Evolutionary conservation across 2,888 invertebrate genomes (phyloP).

Genomic region (Mythimna albipuncta): DNA sequence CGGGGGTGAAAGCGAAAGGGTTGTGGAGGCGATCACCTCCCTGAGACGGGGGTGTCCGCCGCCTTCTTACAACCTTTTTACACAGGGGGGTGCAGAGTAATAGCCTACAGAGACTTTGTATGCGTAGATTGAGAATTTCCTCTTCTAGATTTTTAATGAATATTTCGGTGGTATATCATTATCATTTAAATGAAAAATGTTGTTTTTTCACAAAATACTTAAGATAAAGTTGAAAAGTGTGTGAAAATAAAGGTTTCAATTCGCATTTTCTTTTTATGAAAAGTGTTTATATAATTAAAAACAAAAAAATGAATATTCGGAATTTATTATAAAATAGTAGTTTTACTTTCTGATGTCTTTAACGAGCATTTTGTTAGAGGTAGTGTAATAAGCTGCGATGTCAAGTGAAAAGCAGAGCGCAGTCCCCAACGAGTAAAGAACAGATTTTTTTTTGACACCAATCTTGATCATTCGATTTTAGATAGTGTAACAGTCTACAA

Average conservation of each 20-base stretch:
- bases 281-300: too few species aligned
- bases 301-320: too few species aligned
- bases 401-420: background rate
- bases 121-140: conserved; percentile 72
- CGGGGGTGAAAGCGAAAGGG: conserved; percentile 90
- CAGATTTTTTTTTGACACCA: background rate
- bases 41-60: conserved; percentile 83
- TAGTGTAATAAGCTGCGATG: background rate
- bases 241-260: conserved; percentile 32
- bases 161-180: conserved; percentile 66
- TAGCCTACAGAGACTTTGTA: conserved; percentile 79
- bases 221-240: conserved; percentile 14
- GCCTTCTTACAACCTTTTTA: conserved; percentile 91
- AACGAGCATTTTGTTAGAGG: too few species aligned
- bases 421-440: background rate
- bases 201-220: conserved; percentile 41
- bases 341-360: too few species aligned
- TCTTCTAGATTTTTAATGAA: conserved; percentile 70
- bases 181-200: conserved; percentile 65
- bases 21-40: conserved; percentile 88
- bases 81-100: conserved; percentile 87
- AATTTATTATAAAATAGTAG: too few species aligned
- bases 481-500: too few species aligned
- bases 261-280: background rate
- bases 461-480: too few species aligned